Evolutionary conservation across 1,140 invertebrate species (phyloP).

Genomic region (Hylaeus anthracinus): DNA sequence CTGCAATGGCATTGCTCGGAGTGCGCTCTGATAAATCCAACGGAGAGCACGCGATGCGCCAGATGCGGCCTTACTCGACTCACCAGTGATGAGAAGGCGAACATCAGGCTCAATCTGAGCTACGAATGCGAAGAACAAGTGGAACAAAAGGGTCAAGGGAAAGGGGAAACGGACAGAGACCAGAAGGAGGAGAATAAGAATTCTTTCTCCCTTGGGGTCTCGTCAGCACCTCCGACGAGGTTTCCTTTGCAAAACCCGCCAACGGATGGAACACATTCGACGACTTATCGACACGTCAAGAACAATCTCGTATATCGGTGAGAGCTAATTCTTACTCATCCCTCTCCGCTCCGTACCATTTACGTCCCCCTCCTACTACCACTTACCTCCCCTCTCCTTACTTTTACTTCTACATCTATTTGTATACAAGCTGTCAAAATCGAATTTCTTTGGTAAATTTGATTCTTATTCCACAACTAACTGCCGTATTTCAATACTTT

Average conservation of each 20-base stretch:
- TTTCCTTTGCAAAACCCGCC: conserved; percentile 41
- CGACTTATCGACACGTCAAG: conserved; percentile 20
- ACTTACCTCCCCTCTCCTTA: not conserved
- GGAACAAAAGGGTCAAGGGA: conserved; percentile 13
- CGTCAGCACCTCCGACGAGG: conserved; percentile 73
- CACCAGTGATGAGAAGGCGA: conserved; percentile 71
- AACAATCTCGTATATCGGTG: conserved; percentile 39
- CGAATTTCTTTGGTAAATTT: not conserved
- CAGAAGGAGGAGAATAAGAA: conserved; percentile 10
- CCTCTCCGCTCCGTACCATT: not conserved
- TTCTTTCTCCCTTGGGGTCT: conserved; percentile 68
- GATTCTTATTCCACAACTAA: not conserved
- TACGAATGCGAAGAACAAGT: conserved; percentile 12
- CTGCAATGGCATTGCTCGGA: conserved; percentile 93
- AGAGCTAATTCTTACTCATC: conserved; percentile 33
- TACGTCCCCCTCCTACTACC: not conserved
- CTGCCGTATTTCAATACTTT: too few species aligned
- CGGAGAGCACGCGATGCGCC: conserved; percentile 88
- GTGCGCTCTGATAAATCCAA: conserved; percentile 93
- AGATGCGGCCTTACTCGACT: conserved; percentile 86
- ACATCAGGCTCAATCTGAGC: conserved; percentile 39
- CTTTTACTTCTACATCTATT: conserved; percentile 28
- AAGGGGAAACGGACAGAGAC: conserved; percentile 23
- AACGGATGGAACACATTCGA: conserved; percentile 10
- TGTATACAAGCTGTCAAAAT: conserved; percentile 6